Evolutionary conservation across 2,797 vertebrate genomes (phyloP).

Genomic region (Hydrolagus colliei): DNA sequence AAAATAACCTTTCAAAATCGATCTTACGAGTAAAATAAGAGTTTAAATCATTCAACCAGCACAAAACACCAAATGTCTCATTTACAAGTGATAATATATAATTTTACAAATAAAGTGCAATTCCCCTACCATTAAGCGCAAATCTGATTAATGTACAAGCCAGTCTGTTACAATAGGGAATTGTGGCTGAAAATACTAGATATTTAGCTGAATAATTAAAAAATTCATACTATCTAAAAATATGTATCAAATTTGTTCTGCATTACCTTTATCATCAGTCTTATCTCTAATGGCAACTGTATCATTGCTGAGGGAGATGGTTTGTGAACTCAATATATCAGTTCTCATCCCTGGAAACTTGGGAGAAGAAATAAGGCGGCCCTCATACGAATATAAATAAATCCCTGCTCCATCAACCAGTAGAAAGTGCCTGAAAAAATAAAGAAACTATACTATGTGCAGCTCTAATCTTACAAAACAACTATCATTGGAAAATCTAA

Average conservation of each 20-base stretch:
- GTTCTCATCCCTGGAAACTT: conserved; percentile 85
- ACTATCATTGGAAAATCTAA: too few species aligned
- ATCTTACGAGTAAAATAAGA: not conserved
- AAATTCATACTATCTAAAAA: not conserved
- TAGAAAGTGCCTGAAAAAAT: conserved; percentile 74
- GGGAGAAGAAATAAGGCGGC: conserved; percentile 79
- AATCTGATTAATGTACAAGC: not conserved
- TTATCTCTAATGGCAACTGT: conserved; percentile 82
- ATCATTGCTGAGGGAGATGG: conserved; percentile 82
- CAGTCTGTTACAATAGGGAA: not conserved
- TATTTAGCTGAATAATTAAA: not conserved
- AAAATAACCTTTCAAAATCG: too few species aligned
- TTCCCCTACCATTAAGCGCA: not conserved
- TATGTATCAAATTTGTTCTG: not conserved
- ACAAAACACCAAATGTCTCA: not conserved
- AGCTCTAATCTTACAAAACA: not conserved
- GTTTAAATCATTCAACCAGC: not conserved
- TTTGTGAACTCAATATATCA: conserved; percentile 76
- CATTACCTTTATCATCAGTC: conserved; percentile 79
- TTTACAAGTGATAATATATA: not conserved
- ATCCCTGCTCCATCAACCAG: conserved; percentile 84
- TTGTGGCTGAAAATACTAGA: not conserved
- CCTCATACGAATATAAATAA: conserved; percentile 88
- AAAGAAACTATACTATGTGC: not conserved
- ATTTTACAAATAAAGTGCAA: not conserved